These are phyloP conservation scores for Sarcophaga bullata DNA, from an alignment of 1,140 invertebrate genomes.

Conservation along the genomic window DNA sequence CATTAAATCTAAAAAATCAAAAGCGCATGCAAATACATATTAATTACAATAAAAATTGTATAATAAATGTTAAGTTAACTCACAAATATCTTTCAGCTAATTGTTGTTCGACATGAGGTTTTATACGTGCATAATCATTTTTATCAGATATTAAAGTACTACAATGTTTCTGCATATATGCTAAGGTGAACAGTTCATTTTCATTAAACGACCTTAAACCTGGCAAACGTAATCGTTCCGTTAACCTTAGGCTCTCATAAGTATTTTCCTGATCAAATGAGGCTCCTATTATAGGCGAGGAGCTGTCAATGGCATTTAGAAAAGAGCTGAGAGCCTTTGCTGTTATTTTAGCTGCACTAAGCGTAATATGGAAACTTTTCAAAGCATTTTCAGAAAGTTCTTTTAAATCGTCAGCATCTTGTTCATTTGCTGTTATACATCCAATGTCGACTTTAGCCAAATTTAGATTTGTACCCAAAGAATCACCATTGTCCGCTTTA, in stretches of 20 bases:
- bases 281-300: constrained; percentile 56
- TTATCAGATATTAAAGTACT: constrained; percentile 57
- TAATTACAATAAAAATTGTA: background rate
- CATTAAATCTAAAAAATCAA: constrained; percentile 56
- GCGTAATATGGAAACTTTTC: constrained; percentile 59
- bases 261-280: constrained; percentile 57
- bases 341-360: constrained; percentile 58
- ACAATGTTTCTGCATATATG: constrained; percentile 64
- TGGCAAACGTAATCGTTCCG: constrained; percentile 52
- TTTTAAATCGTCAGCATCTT: constrained; percentile 51
- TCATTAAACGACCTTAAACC: constrained; percentile 60
- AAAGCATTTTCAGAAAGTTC: constrained; percentile 53
- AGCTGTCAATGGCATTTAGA: constrained; percentile 56
- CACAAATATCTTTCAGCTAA: constrained; percentile 60
- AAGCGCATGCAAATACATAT: constrained; percentile 31
- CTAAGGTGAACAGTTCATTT: constrained; percentile 61
- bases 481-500: constrained; percentile 55
- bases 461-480: constrained; percentile 47
- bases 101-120: constrained; percentile 60
- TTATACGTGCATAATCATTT: constrained; percentile 62
- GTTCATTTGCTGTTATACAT: constrained; percentile 53
- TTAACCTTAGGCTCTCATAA: constrained; percentile 58
- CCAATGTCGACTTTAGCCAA: constrained; percentile 55
- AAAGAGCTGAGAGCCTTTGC: constrained; percentile 56
- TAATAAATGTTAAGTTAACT: constrained; percentile 12